These are phyloP conservation scores for Saguinus midas DNA, from an alignment of 2,113 vertebrate species.

Conservation along the genomic window DNA sequence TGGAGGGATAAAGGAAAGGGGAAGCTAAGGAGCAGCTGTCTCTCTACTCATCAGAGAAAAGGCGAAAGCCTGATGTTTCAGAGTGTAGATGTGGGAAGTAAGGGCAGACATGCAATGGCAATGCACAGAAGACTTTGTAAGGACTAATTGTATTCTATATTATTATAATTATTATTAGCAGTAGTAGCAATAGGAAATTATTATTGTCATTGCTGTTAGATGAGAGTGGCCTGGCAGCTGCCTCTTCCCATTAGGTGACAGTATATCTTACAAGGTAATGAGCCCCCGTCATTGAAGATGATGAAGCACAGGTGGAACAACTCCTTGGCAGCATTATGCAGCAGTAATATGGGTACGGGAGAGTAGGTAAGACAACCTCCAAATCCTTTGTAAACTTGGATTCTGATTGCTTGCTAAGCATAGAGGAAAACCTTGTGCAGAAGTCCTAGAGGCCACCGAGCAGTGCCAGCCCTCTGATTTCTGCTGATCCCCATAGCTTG, in stretches of 20 bases:
- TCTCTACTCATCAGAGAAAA: background rate
- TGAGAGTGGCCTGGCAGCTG: background rate
- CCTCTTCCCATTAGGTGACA: background rate
- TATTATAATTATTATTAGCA: rapidly evolving
- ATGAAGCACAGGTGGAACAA: background rate
- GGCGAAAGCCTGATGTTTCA: background rate
- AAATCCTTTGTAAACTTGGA: background rate
- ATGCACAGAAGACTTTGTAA: background rate
- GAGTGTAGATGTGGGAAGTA: background rate
- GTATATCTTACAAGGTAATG: background rate
- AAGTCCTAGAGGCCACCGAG: background rate
- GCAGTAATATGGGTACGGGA: background rate
- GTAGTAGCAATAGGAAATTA: background rate
- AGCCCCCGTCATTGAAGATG: background rate
- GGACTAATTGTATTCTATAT: background rate
- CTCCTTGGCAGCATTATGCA: background rate
- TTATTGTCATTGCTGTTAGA: background rate
- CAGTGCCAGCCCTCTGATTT: background rate
- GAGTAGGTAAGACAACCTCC: background rate
- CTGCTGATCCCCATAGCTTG: background rate
- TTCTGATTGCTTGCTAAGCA: background rate
- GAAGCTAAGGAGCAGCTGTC: background rate
- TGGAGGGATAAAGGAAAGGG: background rate
- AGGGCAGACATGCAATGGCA: background rate
- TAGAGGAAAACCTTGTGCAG: background rate